Conservation (phyloP, 2,888 invertebrate species). For the Hypena proboscidalis region DNA sequence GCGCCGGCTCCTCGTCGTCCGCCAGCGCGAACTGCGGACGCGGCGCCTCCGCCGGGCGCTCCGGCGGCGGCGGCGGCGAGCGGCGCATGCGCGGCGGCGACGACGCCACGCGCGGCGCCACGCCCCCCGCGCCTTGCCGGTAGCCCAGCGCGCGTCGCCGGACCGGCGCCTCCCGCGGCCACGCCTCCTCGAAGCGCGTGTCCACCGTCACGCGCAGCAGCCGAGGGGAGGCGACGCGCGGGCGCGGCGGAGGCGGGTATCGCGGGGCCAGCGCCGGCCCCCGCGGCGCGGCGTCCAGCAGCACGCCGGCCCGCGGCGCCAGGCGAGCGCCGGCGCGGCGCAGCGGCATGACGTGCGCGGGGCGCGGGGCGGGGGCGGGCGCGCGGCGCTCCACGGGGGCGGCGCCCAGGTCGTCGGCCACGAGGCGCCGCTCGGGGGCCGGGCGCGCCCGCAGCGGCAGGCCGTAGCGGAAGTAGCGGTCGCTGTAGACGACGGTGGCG, state of each 20-base stretch:
- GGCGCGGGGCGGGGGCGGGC: constrained; percentile 28
- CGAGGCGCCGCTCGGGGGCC: constrained; percentile 34
- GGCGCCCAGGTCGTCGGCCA: constrained; percentile 41
- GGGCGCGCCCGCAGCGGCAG: constrained; percentile 61
- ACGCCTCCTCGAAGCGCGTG: constrained; percentile 35
- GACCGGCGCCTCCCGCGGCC: constrained; percentile 25
- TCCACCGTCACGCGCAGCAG: constrained; percentile 32
- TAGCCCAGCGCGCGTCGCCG: constrained; percentile 37
- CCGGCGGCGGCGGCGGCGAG: constrained; percentile 27
- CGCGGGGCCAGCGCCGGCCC: constrained; percentile 25
- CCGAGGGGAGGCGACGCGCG: constrained; percentile 25
- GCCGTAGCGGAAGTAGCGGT: constrained; percentile 78
- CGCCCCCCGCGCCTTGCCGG: constrained; percentile 40
- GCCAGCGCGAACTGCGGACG: constrained; percentile 53
- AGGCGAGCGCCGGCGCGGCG: constrained; percentile 29
- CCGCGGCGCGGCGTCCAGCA: constrained; percentile 29
- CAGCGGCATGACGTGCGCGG: constrained; percentile 27
- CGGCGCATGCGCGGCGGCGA: constrained; percentile 43
- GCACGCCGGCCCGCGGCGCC: constrained; percentile 24
- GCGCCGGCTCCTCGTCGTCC: constrained; percentile 30
- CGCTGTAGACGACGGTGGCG: constrained; percentile 78
- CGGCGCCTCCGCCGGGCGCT: constrained; percentile 36
- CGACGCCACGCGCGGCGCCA: constrained; percentile 35
- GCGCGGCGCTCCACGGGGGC: constrained; percentile 46
- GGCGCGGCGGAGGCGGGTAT: constrained; percentile 13